Evolutionary conservation across 2,888 invertebrate genomes (phyloP), one percentile per base, ranked within the genome.

Genomic region (Dilophus febrilis): DNA sequence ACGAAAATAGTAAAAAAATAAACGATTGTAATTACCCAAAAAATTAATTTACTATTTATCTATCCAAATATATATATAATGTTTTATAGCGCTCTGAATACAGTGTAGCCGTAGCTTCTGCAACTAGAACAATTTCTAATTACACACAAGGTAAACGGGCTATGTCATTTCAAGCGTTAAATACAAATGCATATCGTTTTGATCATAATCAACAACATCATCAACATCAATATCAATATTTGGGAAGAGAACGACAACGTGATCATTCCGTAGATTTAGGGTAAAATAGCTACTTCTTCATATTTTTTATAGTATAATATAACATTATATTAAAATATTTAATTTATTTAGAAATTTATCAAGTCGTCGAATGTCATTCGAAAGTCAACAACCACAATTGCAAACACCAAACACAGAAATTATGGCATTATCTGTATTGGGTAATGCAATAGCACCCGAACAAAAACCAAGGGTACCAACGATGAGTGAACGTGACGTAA

Each of bases 401-500:
- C 40, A 44, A 39, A 37, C 42, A 29, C 43, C 46, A n/a, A n/a
- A n/a, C n/a, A 35, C 40, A 4, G 41, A 34, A 16, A 32, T 39
- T 17, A 46, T 45, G 35, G 47, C 47, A 17, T 55, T 71, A 50
- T 64, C 68, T 31, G 66, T 72, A 46, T 59, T 65, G 49, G 72
- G 72, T 35, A 64, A 65, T 51, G 69, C 70, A 47, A 70, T 71
- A 49, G 62, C 67, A 41, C 70, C 70, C 3, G 69, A 68, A 56
- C 57, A 62, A 48, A 71, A 71, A 55, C 70, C 70, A 40, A 61
- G 67, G 46, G 68, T 64, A 49, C 70, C 66, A 47, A 68, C 69
- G 43, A 69, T 70, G 67, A 68, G 67, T 52, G 70, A 71, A 58
- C 61, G 67, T 37, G 70, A 71, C 55, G 59, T 70, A 29, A 70